phyloP scores from a whole-genome alignment of 2,888 invertebrate species.

The Rapana venosa region DNA sequence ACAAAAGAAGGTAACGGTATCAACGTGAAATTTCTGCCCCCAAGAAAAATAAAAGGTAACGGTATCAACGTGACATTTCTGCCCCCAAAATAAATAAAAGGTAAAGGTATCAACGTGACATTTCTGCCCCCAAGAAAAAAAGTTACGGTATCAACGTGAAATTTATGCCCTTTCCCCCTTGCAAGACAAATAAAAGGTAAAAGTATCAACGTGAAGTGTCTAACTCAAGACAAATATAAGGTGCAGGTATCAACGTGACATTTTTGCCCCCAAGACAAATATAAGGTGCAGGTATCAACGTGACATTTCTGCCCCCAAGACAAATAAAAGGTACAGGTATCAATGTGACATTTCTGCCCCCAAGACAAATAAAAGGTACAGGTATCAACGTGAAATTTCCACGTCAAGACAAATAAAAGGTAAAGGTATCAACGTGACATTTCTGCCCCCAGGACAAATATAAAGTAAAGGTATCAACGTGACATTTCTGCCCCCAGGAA shows the following conservation, averaged over 20 bases:
- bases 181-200: neutral
- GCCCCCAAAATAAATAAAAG: too few relatives aligned
- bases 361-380: neutral
- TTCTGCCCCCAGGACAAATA: neutral
- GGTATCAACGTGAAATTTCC: neutral
- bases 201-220: neutral
- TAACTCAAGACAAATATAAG: neutral
- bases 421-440: too few relatives aligned
- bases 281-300: neutral
- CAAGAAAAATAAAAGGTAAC: neutral
- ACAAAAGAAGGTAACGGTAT: too few relatives aligned
- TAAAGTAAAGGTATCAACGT: neutral
- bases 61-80: neutral
- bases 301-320: neutral
- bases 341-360: too few relatives aligned
- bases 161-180: constrained; percentile 49
- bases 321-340: too few relatives aligned
- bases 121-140: neutral
- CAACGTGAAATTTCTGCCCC: too few relatives aligned
- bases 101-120: too few relatives aligned
- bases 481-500: constrained; percentile 44
- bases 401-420: too few relatives aligned
- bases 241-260: too few relatives aligned
- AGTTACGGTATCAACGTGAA: neutral
- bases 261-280: neutral